A percentile compares a stretch with the other conserved stretches of the same genome.
These are phyloP conservation scores for Lanius ludovicianus DNA, from an alignment of 2,113 vertebrate genomes.

Conservation along the genomic window DNA sequence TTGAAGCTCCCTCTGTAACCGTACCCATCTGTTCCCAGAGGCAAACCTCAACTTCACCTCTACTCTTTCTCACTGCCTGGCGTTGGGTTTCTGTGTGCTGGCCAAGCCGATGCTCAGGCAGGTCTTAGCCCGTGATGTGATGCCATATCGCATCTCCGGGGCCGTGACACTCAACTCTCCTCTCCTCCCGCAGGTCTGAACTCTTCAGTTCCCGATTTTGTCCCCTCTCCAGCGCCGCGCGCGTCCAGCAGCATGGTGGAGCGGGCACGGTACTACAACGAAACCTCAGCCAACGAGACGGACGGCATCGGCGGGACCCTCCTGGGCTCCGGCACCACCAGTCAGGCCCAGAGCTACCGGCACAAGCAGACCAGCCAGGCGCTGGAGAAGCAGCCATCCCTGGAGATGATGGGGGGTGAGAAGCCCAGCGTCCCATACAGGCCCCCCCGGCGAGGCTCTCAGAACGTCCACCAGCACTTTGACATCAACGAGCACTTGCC, in stretches of 20 bases:
- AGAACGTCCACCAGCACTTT: slow-evolving; percentile 84
- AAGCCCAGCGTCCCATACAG: slow-evolving; percentile 74
- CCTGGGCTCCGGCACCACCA: neutral
- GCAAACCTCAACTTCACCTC: slow-evolving; percentile 45
- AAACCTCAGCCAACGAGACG: slow-evolving; percentile 45
- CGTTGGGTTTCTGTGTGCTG: slow-evolving; percentile 33
- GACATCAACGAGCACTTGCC: slow-evolving; percentile 98
- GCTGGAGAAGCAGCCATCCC: slow-evolving; percentile 67
- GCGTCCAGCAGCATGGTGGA: slow-evolving; percentile 17
- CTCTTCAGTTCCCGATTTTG: slow-evolving; percentile 67
- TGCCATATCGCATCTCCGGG: neutral
- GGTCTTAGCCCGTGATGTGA: neutral
- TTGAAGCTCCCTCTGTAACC: neutral
- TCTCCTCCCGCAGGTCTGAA: slow-evolving; percentile 70
- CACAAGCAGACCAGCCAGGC: slow-evolving; percentile 61
- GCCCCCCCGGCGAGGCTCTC: slow-evolving; percentile 82
- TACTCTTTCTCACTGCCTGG: neutral
- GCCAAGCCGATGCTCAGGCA: neutral
- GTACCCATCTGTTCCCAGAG: neutral
- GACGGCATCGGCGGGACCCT: slow-evolving; percentile 6
- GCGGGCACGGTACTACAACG: slow-evolving; percentile 40
- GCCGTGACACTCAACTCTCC: neutral
- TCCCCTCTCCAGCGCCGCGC: slow-evolving; percentile 62
- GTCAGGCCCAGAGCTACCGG: slow-evolving; percentile 67
- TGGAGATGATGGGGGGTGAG: slow-evolving; percentile 69